Evolutionary conservation across 2,888 invertebrate genomes (phyloP).

Genomic region (Parthenolecanium corni): DNA sequence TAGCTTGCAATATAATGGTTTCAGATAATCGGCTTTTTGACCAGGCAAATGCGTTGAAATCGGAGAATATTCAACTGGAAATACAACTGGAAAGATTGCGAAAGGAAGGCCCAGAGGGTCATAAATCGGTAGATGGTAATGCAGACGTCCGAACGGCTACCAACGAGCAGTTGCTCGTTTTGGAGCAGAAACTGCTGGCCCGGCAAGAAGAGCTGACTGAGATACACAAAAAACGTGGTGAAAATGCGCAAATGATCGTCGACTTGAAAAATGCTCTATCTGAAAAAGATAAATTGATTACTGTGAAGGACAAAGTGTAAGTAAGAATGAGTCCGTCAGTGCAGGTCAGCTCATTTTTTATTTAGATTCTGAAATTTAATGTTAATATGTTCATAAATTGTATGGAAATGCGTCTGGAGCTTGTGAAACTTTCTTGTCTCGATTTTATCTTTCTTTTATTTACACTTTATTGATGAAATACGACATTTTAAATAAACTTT

Average conservation of each 20-base stretch:
- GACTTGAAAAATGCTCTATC: slow-evolving; percentile 75
- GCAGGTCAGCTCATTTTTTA: no score
- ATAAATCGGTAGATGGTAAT: slow-evolving; percentile 37
- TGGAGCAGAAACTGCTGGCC: slow-evolving; percentile 73
- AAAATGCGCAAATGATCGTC: slow-evolving; percentile 86
- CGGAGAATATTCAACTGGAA: slow-evolving; percentile 73
- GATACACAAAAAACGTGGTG: slow-evolving; percentile 75
- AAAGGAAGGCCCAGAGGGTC: slow-evolving; percentile 38
- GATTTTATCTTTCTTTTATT: no score
- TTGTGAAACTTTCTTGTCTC: not conserved
- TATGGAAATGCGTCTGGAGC: not conserved
- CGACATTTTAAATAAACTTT: no score
- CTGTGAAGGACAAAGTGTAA: slow-evolving; percentile 60
- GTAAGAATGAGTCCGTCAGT: slow-evolving; percentile 29
- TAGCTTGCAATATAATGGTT: slow-evolving; percentile 35
- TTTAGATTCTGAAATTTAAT: no score
- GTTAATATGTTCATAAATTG: no score
- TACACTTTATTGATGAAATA: no score
- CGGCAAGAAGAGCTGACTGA: slow-evolving; percentile 90
- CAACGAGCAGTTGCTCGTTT: slow-evolving; percentile 50
- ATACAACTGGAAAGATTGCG: slow-evolving; percentile 74
- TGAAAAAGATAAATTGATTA: slow-evolving; percentile 67
- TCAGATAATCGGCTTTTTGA: slow-evolving; percentile 80
- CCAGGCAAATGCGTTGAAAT: slow-evolving; percentile 61
- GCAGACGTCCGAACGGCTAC: slow-evolving; percentile 37